Conservation (phyloP, 2,797 vertebrate species). For the Pantherophis vulpinus region DNA sequence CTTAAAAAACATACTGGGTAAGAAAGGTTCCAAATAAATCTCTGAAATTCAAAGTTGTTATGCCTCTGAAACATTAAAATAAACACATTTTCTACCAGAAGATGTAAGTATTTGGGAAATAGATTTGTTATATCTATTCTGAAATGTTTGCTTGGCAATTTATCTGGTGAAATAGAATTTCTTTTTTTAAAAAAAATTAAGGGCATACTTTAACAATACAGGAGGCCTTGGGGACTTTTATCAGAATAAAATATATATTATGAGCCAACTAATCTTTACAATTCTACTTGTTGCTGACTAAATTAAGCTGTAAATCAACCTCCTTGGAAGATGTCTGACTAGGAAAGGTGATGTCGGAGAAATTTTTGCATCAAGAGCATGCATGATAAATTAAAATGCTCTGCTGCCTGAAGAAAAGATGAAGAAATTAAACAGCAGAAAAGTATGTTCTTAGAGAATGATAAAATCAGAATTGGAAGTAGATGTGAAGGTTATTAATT, state of each 20-base stretch:
- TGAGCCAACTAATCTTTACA: slow-evolving; percentile 50
- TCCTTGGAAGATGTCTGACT: slow-evolving; percentile 43
- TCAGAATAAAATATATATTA: slow-evolving; percentile 28
- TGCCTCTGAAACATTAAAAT: slow-evolving; percentile 1
- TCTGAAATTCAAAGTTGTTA: neutral
- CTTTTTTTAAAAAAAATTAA: slow-evolving; percentile 5
- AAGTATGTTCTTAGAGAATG: neutral
- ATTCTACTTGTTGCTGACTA: slow-evolving; percentile 57
- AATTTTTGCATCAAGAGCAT: slow-evolving; percentile 61
- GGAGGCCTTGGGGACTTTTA: slow-evolving; percentile 50
- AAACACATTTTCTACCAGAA: slow-evolving; percentile 32
- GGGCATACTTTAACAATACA: neutral
- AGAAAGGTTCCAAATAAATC: slow-evolving; percentile 10
- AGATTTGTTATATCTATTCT: neutral
- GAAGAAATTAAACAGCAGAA: neutral
- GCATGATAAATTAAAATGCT: slow-evolving; percentile 51
- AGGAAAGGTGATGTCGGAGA: slow-evolving; percentile 55
- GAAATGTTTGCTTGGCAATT: slow-evolving; percentile 38
- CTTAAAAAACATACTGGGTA: neutral
- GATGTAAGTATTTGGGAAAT: slow-evolving; percentile 14
- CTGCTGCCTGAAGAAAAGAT: slow-evolving; percentile 31
- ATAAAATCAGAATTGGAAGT: neutral
- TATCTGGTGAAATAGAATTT: slow-evolving; percentile 30
- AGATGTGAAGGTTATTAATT: neutral
- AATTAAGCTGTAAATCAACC: slow-evolving; percentile 48